Evolutionary conservation across 2,113 vertebrate genomes (phyloP).

Genomic region (Plecotus auritus): DNA sequence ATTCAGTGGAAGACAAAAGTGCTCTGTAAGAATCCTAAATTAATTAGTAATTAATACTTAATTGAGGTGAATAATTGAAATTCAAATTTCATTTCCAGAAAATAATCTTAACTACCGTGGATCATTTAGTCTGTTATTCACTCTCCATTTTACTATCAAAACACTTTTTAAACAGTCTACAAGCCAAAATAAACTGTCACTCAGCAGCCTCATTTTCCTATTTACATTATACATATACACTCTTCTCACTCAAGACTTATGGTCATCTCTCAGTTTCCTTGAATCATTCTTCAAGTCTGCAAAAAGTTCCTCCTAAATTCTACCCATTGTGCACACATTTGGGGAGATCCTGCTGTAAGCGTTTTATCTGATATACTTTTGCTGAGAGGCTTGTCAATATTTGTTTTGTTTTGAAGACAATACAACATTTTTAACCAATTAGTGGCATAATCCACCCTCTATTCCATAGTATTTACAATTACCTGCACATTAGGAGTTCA

Average conservation of each 20-base stretch:
- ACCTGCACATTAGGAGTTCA: neutral
- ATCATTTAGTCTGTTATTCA: neutral
- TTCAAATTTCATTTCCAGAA: slow-evolving; percentile 17
- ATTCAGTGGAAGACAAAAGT: neutral
- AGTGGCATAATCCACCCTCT: neutral
- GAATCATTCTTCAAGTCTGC: neutral
- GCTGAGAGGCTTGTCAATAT: neutral
- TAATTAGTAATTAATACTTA: slow-evolving; percentile 4
- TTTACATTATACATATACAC: neutral
- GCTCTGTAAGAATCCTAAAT: neutral
- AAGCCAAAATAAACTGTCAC: neutral
- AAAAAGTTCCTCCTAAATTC: neutral
- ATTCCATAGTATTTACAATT: neutral
- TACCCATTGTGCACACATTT: neutral
- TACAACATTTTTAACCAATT: neutral
- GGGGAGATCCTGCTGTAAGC: rapidly evolving
- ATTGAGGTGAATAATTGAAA: slow-evolving; percentile 4
- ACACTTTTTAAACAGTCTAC: neutral
- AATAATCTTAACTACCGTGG: neutral
- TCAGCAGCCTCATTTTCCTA: neutral
- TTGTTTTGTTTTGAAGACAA: neutral
- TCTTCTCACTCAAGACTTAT: neutral
- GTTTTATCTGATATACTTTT: neutral
- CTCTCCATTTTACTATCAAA: neutral
- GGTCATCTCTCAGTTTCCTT: neutral